Conservation (phyloP, 2,113 vertebrate genomes). For the Pipa parva region DNA sequence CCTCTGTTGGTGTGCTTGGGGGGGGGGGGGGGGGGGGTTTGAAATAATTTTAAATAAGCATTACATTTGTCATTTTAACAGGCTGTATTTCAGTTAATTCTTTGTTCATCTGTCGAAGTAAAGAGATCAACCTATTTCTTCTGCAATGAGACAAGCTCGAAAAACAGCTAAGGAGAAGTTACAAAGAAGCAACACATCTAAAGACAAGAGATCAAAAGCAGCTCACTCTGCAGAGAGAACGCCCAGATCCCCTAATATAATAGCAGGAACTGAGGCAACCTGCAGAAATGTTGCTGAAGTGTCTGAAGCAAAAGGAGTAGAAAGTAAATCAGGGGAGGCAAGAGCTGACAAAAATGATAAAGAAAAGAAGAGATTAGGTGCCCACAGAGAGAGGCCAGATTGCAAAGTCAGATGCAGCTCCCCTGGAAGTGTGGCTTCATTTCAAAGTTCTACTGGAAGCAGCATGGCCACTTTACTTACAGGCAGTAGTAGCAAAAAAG, state of each 20-base stretch:
- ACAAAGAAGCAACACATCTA: background rate
- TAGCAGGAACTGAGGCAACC: background rate
- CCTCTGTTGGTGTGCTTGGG: too few relatives aligned
- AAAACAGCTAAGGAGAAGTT: background rate
- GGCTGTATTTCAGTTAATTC: background rate
- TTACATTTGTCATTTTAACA: background rate
- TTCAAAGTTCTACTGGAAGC: background rate
- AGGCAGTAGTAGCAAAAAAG: background rate
- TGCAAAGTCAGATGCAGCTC: background rate
- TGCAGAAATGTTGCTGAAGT: background rate
- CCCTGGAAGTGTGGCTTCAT: background rate
- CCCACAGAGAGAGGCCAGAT: background rate
- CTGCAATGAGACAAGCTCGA: background rate
- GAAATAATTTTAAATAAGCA: background rate
- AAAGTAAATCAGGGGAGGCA: background rate
- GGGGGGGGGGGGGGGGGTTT: too few relatives aligned
- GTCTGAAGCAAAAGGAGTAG: background rate
- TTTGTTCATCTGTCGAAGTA: background rate
- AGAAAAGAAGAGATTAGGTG: background rate
- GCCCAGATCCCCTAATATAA: background rate
- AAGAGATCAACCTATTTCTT: background rate
- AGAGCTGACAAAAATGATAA: background rate
- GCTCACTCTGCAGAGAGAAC: background rate
- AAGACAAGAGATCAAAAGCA: background rate
- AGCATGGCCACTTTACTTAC: background rate